Base-by-base conservation (phyloP, 2,797 vertebrate genomes). In the Pseudotriccus pelzelni region DNA sequence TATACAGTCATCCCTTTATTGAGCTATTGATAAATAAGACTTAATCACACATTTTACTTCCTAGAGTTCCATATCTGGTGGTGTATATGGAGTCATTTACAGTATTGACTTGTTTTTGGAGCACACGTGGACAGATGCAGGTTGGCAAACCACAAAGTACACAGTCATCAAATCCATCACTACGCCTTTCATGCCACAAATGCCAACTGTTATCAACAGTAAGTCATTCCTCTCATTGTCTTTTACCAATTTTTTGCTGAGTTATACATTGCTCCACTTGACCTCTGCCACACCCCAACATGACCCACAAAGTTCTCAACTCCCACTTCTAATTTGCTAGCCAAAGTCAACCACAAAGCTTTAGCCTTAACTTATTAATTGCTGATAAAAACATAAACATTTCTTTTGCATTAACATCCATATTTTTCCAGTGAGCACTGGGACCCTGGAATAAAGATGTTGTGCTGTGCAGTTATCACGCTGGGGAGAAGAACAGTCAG, bases 101-200 rank as follows among this genome's bases (percentile, higher is more conserved):
- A 91, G 62, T 23, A 96, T 97, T 86, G 20, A 94, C 41, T 86
- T 97, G 56, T 89, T 97, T 72, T 66, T 97, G 96, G 97, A 97
- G 76, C 97, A 97, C 82, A 88, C 17, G 0, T 97, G 97, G 97
- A 86, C 37, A 4, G 95, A 97, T 66, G 89, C 75, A 78, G 96
- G 84, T 1, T 95, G 95, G 96, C 95, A 97, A 77, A 89, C 93
- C 32, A 97, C 97, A 0, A 97, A 97, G 53, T 96, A 97, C 12
- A 95, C 87, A 14, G 70, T 96, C 62, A 41, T 96, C 82, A 97
- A 96, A 78, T 90, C 96, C 86, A 91, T 94, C 88, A 94, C 84
- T 52, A 97, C 95, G 22, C 96, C 96, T 59, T 97, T 97, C 92
- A 84, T 92, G 89, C 93, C 97, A 92, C 91, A 84, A 82, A 95